phyloP scores from a whole-genome alignment of 2,797 vertebrate species.

The Aulostomus chinensis region DNA sequence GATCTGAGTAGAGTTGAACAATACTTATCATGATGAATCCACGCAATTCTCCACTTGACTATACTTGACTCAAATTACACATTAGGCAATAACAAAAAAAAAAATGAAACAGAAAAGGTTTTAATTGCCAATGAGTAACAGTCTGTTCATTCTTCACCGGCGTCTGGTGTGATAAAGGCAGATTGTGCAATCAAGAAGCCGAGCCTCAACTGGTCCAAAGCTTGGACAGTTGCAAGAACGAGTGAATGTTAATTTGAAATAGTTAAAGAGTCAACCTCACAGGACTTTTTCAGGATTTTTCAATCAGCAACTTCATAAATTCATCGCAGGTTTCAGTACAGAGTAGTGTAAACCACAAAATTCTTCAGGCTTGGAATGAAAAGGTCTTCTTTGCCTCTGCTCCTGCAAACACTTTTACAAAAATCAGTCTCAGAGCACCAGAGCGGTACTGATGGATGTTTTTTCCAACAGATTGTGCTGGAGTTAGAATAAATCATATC shows the following conservation, averaged over 20 bases:
- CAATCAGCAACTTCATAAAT: neutral
- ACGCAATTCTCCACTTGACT: too few species aligned
- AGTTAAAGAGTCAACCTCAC: neutral
- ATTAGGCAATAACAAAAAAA: neutral
- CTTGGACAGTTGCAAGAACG: slow-evolving; percentile 1
- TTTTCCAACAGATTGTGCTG: too few species aligned
- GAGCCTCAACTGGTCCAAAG: slow-evolving; percentile 5
- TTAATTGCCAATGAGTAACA: slow-evolving; percentile 44
- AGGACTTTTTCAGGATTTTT: slow-evolving; percentile 4
- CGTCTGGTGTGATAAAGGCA: slow-evolving; percentile 28
- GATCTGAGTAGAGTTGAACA: too few species aligned
- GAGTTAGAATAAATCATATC: too few species aligned
- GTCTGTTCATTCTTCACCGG: slow-evolving; percentile 7
- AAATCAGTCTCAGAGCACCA: too few species aligned
- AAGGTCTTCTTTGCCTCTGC: too few species aligned
- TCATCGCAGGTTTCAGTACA: too few species aligned
- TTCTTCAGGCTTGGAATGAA: too few species aligned
- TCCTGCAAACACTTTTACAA: too few species aligned
- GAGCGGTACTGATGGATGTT: too few species aligned
- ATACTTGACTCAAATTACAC: slow-evolving; percentile 28
- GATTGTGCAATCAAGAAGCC: slow-evolving; percentile 10
- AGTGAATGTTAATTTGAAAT: slow-evolving; percentile 9
- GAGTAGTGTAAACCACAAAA: too few species aligned
- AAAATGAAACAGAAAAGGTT: slow-evolving; percentile 1
- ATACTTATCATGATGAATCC: too few species aligned